Evolutionary conservation across 2,113 vertebrate species (phyloP).

Genomic region (Ginglymostoma cirratum): DNA sequence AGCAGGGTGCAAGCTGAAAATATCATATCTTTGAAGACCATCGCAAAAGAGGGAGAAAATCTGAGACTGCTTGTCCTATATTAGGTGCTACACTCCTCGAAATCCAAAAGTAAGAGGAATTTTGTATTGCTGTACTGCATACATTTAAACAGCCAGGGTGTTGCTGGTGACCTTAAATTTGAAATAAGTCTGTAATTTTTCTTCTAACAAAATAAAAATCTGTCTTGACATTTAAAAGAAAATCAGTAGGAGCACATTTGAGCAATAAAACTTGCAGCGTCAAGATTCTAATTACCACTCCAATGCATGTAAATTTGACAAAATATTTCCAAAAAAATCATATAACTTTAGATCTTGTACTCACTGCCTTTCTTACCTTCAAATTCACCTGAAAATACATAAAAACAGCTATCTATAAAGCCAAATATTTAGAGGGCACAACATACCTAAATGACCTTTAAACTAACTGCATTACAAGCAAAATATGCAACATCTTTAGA

Average conservation of each 20-base stretch:
- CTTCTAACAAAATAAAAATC: neutral
- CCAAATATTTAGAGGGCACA: neutral
- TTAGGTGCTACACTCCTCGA: neutral
- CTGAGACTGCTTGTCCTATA: neutral
- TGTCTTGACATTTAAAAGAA: neutral
- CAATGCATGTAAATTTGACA: slow-evolving; percentile 18
- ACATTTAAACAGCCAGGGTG: neutral
- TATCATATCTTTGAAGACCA: neutral
- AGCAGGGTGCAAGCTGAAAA: neutral
- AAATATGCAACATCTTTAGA: neutral
- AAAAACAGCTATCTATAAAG: slow-evolving; percentile 38
- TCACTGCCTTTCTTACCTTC: slow-evolving; percentile 54
- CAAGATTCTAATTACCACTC: neutral
- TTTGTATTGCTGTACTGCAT: neutral
- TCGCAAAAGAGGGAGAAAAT: neutral
- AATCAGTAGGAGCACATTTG: neutral
- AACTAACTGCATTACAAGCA: neutral
- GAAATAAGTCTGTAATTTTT: neutral
- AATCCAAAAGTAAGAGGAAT: neutral
- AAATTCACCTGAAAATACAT: slow-evolving; percentile 53
- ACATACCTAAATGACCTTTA: neutral
- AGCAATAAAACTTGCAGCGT: slow-evolving; percentile 28
- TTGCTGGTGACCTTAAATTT: neutral
- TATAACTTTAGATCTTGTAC: slow-evolving; percentile 35
- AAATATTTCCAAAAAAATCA: slow-evolving; percentile 29